Evolutionary conservation across 2,113 vertebrate genomes (phyloP), one percentile per base, ranked within the genome.

Genomic region (Petrocephalus zakoni): DNA sequence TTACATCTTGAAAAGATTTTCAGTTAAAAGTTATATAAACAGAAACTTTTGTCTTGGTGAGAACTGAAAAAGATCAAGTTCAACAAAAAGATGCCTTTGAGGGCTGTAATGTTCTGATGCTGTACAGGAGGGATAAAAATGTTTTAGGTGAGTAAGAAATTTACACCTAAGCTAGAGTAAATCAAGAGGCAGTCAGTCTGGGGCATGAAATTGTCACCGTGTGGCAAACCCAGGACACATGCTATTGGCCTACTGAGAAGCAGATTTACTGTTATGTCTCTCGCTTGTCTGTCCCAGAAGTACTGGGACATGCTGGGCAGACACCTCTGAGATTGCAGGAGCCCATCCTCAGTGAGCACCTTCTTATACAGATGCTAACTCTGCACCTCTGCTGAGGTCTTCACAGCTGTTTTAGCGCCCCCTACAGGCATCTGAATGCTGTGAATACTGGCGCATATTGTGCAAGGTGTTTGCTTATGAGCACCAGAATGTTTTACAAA

Each of bases 1-100:
- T 88, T 68, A 53, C 56, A 47, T 88, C 72, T 82, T 88, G 68
- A 88, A 88, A 55, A 88, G 4, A 88, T 88, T 88, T 88, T 46
- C 68, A 88, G 52, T 88, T 55, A 81, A 72, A 82, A 88, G 53
- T 88, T 42, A 25, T 81, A 81, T 51, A 88, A 82, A 88, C 29
- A 82, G 52, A 88, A 75, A 88, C 49, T 82, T 88, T 88, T 53
- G 84, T 55, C 10, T 85, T 85, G 34, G 87, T 49, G 52, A 82
- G 49, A 78, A 81, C 87, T 42, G 68, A 81, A 87, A 88, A 88
- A 78, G 47, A 87, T 88, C 52, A 46, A 55, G n/a, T 34, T 37
- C 25, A 55, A 56, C 37, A 72, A 88, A 51, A 88, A 86, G 51
- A 25, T 82, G 49, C 46, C 87, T 68, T 88, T 17, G 29, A 85